These are phyloP conservation scores for Silurus aristotelis DNA, from an alignment of 2,797 vertebrate species.

Conservation along the genomic window DNA sequence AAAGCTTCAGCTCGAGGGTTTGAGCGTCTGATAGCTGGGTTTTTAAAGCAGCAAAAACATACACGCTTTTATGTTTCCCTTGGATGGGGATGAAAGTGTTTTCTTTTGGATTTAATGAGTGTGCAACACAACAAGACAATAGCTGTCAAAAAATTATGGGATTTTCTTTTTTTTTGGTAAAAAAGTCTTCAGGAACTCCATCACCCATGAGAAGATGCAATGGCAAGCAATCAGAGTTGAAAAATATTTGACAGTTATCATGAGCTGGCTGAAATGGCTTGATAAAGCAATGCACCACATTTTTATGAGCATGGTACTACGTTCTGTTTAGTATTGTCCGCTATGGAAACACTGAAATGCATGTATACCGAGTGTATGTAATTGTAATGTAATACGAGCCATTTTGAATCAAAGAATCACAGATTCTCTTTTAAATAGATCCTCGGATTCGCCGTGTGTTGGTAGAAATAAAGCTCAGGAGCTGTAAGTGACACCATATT, in stretches of 20 bases:
- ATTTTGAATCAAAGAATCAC: neutral
- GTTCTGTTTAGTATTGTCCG: neutral
- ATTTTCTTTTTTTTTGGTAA: neutral
- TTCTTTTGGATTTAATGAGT: constrained; percentile 34
- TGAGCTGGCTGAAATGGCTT: neutral
- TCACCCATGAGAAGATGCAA: neutral
- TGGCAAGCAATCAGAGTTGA: neutral
- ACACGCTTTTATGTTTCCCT: constrained; percentile 33
- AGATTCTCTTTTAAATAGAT: neutral
- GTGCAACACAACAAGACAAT: constrained; percentile 20
- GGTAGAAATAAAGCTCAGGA: neutral
- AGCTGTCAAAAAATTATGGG: constrained; percentile 19
- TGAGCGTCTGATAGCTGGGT: constrained; percentile 20
- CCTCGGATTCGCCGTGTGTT: no score
- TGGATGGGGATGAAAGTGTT: constrained; percentile 27
- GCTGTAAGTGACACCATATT: neutral
- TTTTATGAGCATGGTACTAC: neutral
- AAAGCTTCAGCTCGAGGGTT: neutral
- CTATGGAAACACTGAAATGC: neutral
- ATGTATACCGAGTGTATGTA: no score
- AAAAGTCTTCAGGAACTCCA: neutral
- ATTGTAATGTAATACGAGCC: neutral
- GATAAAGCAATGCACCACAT: neutral
- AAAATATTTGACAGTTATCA: neutral
- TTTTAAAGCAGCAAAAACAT: constrained; percentile 33